Percentiles rank a stretch among this genome's conserved stretches.
phyloP scores from a whole-genome alignment of 2,797 vertebrate species.

The Momotus momota region DNA sequence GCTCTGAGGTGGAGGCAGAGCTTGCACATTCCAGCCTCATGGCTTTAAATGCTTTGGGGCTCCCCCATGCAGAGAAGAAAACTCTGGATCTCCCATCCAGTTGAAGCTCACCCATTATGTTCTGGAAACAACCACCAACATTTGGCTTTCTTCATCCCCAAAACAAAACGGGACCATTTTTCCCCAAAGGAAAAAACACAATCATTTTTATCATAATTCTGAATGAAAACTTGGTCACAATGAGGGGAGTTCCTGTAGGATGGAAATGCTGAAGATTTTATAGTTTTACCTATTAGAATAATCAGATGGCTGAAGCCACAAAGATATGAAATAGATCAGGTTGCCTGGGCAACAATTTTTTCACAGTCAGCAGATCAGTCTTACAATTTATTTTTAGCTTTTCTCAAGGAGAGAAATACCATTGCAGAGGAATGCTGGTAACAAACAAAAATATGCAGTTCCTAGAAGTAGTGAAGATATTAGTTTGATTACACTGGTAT shows the following conservation, averaged over 20 bases:
- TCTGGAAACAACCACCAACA: neutral
- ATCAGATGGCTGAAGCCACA: neutral
- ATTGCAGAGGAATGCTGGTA: neutral
- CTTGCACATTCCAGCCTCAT: fast-evolving
- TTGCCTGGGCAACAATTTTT: constrained; percentile 57
- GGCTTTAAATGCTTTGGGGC: neutral
- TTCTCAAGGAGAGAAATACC: constrained; percentile 10
- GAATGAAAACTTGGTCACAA: neutral
- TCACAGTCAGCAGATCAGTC: constrained; percentile 55
- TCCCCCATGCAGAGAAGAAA: neutral
- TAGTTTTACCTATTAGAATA: neutral
- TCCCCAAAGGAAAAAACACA: neutral
- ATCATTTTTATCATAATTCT: neutral
- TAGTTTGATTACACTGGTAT: neutral
- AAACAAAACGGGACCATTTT: neutral
- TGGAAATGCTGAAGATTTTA: neutral
- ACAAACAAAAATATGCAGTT: neutral
- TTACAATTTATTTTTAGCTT: constrained; percentile 50
- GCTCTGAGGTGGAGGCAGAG: neutral
- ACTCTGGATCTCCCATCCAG: neutral
- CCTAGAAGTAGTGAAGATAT: constrained; percentile 7
- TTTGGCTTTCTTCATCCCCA: neutral
- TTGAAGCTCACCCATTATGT: neutral
- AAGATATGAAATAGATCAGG: constrained; percentile 27
- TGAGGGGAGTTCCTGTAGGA: neutral